phyloP scores from a whole-genome alignment of 35 echinoderm and acorn worm genomes.

The Lytechinus variegatus region DNA sequence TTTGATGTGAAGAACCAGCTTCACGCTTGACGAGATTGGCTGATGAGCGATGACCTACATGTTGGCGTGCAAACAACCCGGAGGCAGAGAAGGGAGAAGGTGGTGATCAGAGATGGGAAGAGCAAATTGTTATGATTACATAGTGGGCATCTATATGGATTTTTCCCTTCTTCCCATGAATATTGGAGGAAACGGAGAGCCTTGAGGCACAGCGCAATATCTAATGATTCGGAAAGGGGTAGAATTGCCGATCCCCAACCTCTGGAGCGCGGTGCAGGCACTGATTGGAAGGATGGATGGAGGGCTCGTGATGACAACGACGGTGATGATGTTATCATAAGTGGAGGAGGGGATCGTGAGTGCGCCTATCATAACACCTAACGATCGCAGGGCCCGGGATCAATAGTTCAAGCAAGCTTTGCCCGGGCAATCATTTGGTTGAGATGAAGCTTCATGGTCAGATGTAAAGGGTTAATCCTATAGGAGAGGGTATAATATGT shows the following conservation, averaged over 20 bases:
- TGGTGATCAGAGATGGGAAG: background rate
- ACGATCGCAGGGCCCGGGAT: background rate
- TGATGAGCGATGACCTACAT: background rate
- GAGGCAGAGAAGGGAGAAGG: background rate
- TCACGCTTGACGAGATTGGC: background rate
- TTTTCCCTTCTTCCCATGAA: constrained; percentile 9
- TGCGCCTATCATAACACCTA: background rate
- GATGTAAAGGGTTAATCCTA: no score
- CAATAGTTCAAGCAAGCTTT: background rate
- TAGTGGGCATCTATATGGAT: background rate
- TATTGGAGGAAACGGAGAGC: constrained; percentile 9
- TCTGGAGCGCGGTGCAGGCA: background rate
- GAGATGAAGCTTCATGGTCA: background rate
- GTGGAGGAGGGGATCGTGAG: constrained; percentile 14
- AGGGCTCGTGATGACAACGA: background rate
- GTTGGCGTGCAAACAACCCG: background rate
- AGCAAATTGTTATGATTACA: constrained; percentile 14
- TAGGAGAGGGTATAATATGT: no score
- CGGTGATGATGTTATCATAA: constrained; percentile 4
- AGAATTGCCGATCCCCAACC: background rate
- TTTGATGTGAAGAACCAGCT: background rate
- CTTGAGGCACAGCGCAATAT: background rate
- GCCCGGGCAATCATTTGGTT: background rate
- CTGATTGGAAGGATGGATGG: constrained; percentile 1
- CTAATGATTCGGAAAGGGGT: constrained; percentile 17